Evolutionary conservation across 1,140 invertebrate genomes (phyloP), one percentile per base, ranked within the genome.

Genomic region (Plodia interpunctella): DNA sequence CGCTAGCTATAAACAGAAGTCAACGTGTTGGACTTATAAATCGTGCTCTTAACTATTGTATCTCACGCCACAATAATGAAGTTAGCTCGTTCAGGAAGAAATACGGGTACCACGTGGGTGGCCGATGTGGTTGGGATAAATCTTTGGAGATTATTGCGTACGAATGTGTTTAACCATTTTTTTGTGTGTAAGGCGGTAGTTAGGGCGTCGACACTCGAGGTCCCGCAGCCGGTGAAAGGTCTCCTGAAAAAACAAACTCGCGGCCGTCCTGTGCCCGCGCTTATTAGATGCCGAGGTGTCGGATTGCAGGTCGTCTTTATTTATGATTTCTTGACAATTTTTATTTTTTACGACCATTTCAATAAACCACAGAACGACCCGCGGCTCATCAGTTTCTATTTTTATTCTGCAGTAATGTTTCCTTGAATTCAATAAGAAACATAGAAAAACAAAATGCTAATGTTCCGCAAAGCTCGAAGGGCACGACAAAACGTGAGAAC

Each of bases 11-110:
- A 88, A 88, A 87, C 87, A 89, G 87, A 87, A 87, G 87, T 87
- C 87, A 87, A 87, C 87, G 84, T 87, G 83, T 87, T 77, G 77
- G 81, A 79, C 83, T 84, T 85, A 89, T 89, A 89, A 89, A 89
- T 89, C 84, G 83, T 84, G 82, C 75, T 86, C 86, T 87, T 89
- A 87, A 87, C 84, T 87, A 89, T 87, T 89, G 87, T 89, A 89
- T 87, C 84, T 85, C 82, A 81, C 73, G 79, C 82, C 84, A 89
- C 87, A 89, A 89, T 89, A 89, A 89, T 89, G 87, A 89, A 89
- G 84, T 89, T 87, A 81, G 87, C 83, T 89, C 84, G 80, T 87
- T 86, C 77, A 75, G 75, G 83, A 80, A 86, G 86, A 88, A 85
- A 78, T 89, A 89, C 82, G 73, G 72, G 70, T 57, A 74, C 83